These are phyloP conservation scores for Platypus cylindrus DNA, from an alignment of 2,888 invertebrate genomes.

Conservation along the genomic window DNA sequence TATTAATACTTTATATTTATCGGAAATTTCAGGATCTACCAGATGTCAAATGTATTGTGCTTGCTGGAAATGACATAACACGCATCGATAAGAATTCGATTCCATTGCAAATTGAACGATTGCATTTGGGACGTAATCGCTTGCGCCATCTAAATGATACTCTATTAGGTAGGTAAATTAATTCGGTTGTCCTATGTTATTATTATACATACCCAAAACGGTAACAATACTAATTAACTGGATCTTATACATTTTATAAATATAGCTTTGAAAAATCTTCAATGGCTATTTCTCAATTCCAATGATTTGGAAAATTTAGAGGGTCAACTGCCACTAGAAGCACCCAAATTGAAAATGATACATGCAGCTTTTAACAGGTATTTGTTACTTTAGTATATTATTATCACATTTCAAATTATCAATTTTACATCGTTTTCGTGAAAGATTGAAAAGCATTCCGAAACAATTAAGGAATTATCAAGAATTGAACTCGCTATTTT, in stretches of 20 bases:
- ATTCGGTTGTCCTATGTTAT: too few relatives aligned
- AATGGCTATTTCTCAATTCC: constrained; percentile 67
- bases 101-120: constrained; percentile 52
- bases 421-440: constrained; percentile 1
- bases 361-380: constrained; percentile 59
- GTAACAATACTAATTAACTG: too few relatives aligned
- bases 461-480: constrained; percentile 56
- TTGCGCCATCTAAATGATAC: constrained; percentile 64
- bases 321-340: constrained; percentile 57
- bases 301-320: constrained; percentile 65
- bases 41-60: constrained; percentile 53
- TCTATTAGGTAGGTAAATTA: constrained; percentile 36
- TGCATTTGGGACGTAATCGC: constrained; percentile 66
- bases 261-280: constrained; percentile 46
- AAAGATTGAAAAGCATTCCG: constrained; percentile 50
- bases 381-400: not conserved
- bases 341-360: constrained; percentile 53
- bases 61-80: constrained; percentile 64
- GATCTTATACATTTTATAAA: too few relatives aligned
- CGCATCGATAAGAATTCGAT: constrained; percentile 59
- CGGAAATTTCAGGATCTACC: constrained; percentile 39
- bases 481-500: constrained; percentile 55
- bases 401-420: not conserved
- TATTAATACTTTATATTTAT: constrained; percentile 2
- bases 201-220: too few relatives aligned